Percentiles rank a stretch among this genome's conserved stretches.
Conservation (phyloP, 2,888 invertebrate species). For the Conomelus anceps region DNA sequence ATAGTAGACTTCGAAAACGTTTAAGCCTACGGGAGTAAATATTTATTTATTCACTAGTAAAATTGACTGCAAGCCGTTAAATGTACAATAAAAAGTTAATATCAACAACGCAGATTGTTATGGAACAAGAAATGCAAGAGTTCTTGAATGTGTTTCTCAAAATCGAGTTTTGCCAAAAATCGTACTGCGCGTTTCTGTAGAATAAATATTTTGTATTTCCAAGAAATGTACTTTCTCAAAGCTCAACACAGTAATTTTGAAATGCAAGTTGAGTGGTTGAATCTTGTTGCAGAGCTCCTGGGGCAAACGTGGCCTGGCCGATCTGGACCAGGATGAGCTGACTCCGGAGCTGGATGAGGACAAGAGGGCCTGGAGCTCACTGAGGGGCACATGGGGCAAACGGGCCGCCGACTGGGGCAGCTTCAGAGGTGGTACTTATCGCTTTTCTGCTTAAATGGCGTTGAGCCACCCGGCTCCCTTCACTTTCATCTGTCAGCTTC, state of each 20-base stretch:
- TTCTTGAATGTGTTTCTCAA: too few relatives aligned
- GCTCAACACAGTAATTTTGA: neutral
- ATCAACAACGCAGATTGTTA: too few relatives aligned
- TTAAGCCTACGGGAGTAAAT: too few relatives aligned
- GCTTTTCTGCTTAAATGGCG: constrained; percentile 27
- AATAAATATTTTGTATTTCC: too few relatives aligned
- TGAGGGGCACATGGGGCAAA: constrained; percentile 53
- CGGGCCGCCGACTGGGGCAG: constrained; percentile 53
- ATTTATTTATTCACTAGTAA: too few relatives aligned
- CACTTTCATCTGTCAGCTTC: constrained; percentile 37
- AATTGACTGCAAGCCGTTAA: too few relatives aligned
- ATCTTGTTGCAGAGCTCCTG: constrained; percentile 40
- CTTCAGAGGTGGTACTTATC: constrained; percentile 45
- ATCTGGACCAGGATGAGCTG: constrained; percentile 16
- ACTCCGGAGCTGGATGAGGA: constrained; percentile 50
- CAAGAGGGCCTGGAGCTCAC: constrained; percentile 55
- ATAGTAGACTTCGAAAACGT: too few relatives aligned
- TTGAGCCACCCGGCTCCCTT: neutral
- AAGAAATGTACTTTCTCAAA: too few relatives aligned
- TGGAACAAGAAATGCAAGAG: too few relatives aligned
- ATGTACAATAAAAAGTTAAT: too few relatives aligned
- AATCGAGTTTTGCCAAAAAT: too few relatives aligned
- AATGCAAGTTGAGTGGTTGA: neutral
- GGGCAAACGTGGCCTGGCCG: constrained; percentile 41
- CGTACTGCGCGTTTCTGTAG: too few relatives aligned